A percentile compares a stretch with the other conserved stretches of the same genome.
phyloP scores from a whole-genome alignment of 2,113 vertebrate species.

The Pampusana beccarii region DNA sequence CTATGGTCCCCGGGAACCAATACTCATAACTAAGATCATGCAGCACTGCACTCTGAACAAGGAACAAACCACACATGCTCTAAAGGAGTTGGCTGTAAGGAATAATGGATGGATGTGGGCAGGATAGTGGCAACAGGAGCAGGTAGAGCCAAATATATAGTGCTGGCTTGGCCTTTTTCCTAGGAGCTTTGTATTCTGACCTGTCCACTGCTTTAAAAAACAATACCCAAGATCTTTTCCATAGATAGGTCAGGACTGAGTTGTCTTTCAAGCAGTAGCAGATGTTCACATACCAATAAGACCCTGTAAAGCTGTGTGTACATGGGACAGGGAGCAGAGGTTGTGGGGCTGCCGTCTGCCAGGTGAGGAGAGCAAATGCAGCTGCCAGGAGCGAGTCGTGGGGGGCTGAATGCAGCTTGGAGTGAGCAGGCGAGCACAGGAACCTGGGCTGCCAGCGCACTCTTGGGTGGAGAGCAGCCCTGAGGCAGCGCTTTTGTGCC shows the following conservation, averaged over 20 bases:
- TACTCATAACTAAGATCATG: neutral
- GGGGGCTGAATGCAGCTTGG: neutral
- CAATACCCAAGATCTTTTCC: neutral
- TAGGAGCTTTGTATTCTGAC: neutral
- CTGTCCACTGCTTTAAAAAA: neutral
- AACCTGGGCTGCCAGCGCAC: fast-evolving
- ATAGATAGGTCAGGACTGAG: neutral
- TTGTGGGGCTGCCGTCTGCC: neutral
- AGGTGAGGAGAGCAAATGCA: neutral
- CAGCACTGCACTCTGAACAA: neutral
- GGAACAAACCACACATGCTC: neutral
- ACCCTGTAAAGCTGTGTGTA: neutral
- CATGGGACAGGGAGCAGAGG: neutral
- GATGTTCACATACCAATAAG: neutral
- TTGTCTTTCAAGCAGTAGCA: neutral
- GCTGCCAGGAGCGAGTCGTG: neutral
- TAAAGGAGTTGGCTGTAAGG: neutral
- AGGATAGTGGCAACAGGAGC: neutral
- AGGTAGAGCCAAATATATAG: neutral
- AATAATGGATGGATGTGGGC: neutral
- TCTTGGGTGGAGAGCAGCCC: neutral
- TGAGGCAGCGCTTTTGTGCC: neutral
- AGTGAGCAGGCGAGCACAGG: neutral
- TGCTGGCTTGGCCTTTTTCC: neutral
- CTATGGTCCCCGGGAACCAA: neutral